Conservation (phyloP, 2,888 invertebrate genomes). For the Amorpha juglandis region DNA sequence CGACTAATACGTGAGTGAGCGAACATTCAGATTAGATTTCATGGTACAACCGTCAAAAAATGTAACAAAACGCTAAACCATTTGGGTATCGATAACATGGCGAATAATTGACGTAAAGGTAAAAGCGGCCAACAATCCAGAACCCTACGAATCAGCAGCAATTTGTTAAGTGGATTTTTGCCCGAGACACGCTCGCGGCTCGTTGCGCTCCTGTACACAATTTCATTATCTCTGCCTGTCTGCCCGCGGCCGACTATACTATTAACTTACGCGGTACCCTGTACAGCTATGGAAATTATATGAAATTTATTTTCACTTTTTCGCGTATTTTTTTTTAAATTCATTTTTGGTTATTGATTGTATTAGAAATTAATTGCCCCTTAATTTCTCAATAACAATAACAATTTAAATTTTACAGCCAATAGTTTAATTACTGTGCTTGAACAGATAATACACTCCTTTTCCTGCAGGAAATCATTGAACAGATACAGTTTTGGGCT, state of each 20-base stretch:
- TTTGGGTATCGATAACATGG: conserved; percentile 75
- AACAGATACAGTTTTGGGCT: no score
- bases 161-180: conserved; percentile 86
- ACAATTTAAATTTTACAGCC: no score
- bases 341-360: not conserved
- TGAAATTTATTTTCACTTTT: conserved; percentile 39
- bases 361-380: not conserved
- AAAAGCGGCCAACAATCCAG: conserved; percentile 82
- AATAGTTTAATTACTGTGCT: no score
- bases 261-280: conserved; percentile 78
- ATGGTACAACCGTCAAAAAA: conserved; percentile 12
- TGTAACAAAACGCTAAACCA: conserved; percentile 54
- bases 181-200: conserved; percentile 82
- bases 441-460: no score
- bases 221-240: conserved; percentile 82
- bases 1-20: conserved; percentile 6
- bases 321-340: not conserved
- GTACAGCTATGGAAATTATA: conserved; percentile 71
- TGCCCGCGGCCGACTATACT: conserved; percentile 70
- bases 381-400: no score
- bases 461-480: no score
- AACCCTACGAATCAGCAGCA: conserved; percentile 84
- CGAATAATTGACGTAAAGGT: conserved; percentile 78
- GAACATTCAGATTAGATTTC: conserved; percentile 23
- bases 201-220: conserved; percentile 84